Evolutionary conservation across 2,797 vertebrate species (phyloP).

Genomic region (Pelodytes ibericus): DNA sequence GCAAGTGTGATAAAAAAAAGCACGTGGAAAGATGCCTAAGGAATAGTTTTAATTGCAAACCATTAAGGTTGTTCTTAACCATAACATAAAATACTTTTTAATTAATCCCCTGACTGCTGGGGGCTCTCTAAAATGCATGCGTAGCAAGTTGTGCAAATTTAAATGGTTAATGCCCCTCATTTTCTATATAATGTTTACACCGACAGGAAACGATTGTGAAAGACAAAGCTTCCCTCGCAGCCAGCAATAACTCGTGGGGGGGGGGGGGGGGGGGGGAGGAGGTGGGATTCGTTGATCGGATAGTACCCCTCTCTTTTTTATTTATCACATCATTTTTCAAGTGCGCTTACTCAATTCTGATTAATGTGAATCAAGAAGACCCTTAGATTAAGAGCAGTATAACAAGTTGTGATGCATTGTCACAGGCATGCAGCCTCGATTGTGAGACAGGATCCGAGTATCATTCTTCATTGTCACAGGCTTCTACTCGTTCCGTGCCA

Average conservation of each 20-base stretch:
- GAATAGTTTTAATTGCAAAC: slow-evolving; percentile 52
- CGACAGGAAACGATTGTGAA: no score
- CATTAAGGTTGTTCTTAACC: slow-evolving; percentile 39
- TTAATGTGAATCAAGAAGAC: not conserved
- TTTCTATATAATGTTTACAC: not conserved
- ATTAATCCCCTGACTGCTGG: slow-evolving; percentile 30
- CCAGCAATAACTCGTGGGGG: slow-evolving; percentile 4
- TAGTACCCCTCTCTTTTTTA: not conserved
- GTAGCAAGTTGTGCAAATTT: not conserved
- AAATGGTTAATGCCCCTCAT: slow-evolving; percentile 8
- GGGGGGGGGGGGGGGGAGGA: no score
- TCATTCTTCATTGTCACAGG: no score
- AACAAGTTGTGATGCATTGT: no score
- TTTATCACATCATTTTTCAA: not conserved
- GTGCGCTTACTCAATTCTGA: not conserved
- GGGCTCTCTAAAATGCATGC: no score
- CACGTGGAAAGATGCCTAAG: slow-evolving; percentile 10
- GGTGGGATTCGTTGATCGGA: not conserved
- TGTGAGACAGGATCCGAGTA: no score
- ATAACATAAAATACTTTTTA: slow-evolving; percentile 43
- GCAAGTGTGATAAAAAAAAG: slow-evolving; percentile 31
- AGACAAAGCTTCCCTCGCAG: not conserved
- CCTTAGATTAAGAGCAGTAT: no score
- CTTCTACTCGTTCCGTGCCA: no score
- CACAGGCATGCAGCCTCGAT: no score